Percentiles rank a stretch among this genome's conserved stretches.
Conservation (phyloP, 2,797 vertebrate genomes). For the Helarctos malayanus region DNA sequence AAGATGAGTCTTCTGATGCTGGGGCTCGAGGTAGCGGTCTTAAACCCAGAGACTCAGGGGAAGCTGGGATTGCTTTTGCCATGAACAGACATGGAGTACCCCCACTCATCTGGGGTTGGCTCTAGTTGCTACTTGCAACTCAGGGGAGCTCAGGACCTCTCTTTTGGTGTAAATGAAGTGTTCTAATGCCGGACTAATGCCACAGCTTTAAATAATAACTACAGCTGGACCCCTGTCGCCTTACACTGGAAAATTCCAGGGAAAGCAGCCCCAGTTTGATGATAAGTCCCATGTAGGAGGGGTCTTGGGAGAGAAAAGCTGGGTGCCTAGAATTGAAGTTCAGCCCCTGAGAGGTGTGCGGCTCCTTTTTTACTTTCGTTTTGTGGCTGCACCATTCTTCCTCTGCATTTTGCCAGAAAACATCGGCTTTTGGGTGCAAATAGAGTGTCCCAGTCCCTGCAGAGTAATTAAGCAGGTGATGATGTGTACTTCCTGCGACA, state of each 20-base stretch:
- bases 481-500: background rate
- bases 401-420: background rate
- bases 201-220: background rate
- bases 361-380: too few species aligned
- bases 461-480: background rate
- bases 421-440: background rate
- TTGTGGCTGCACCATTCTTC: background rate
- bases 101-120: too few species aligned
- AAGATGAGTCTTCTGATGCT: background rate
- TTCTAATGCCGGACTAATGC: background rate
- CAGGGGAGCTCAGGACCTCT: background rate
- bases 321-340: accelerated
- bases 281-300: background rate
- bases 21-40: background rate
- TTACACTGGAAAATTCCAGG: background rate
- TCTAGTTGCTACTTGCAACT: background rate
- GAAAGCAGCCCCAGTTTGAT: background rate
- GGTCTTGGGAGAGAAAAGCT: background rate
- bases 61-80: background rate
- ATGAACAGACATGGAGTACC: background rate
- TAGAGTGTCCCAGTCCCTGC: background rate
- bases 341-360: background rate
- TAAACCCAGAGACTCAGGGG: background rate
- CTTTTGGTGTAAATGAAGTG: background rate
- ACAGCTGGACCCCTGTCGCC: background rate